These are phyloP conservation scores for Anolis apletophallus DNA, from an alignment of 2,797 vertebrate species.

Conservation along the genomic window DNA sequence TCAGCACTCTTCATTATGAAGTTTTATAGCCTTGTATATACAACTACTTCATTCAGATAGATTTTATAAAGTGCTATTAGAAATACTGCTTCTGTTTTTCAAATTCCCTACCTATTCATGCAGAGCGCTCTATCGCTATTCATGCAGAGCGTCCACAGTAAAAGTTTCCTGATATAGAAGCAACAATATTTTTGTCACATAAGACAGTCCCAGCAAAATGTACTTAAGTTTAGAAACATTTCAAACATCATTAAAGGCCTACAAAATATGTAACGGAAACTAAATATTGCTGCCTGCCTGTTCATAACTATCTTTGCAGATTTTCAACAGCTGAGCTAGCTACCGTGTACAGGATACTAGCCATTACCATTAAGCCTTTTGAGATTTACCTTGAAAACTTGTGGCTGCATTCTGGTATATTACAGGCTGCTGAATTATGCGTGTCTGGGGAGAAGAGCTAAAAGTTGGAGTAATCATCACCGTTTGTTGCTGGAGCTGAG, in stretches of 20 bases:
- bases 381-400: conserved; percentile 88
- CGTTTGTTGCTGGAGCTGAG: conserved; percentile 91
- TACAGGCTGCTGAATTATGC: conserved; percentile 93
- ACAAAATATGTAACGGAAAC: not conserved
- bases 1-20: not conserved
- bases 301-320: not conserved
- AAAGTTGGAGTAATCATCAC: conserved; percentile 90
- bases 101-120: not conserved
- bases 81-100: not conserved
- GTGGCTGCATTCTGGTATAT: conserved; percentile 92
- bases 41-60: not conserved
- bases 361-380: not conserved
- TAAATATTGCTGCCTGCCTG: not conserved
- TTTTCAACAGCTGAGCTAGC: too few relatives aligned
- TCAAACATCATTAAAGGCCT: not conserved
- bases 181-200: too few relatives aligned
- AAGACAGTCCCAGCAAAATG: too few relatives aligned
- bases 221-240: not conserved
- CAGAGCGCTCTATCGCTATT: not conserved
- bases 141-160: not conserved
- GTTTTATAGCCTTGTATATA: not conserved
- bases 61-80: not conserved
- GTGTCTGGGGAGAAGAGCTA: conserved; percentile 86
- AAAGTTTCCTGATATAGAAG: too few relatives aligned
- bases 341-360: not conserved